Base-by-base conservation (phyloP, 2,888 invertebrate species). In the Drosophila ustulata region DNA sequence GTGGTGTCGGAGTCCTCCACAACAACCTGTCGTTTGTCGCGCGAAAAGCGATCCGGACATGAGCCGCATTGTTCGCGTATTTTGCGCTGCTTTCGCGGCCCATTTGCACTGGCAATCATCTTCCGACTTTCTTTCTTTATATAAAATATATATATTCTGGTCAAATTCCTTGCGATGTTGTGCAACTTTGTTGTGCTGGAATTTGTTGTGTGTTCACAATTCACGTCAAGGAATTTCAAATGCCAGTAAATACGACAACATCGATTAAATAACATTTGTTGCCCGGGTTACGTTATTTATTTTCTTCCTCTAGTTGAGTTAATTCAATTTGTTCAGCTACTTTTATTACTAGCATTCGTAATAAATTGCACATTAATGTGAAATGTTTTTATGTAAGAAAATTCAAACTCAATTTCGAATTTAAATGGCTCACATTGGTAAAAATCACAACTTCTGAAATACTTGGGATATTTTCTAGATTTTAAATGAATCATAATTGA, bases 1-100 rank as follows among this genome's bases (percentile, higher is more conserved):
- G 93, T 92, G 5, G 93, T 92, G 41, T 93, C 92, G 0, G 92
- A 92, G 8, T 92, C 92, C 7, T 89, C 88, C 6, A 53, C 66
- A n/a, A 80, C 66, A 32, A 88, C 70, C 9, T 80, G 69, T 25
- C 85, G 83, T 25, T 83, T 88, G 28, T 74, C 68, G 45, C 75
- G 74, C 0, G 79, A 75, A 34, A 85, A 84, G 5, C 82, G 79
- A 28, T 90, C 91, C 0, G 91, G 91, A 52, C 91, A 92, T 26
- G 91, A 90, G 0, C 91, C 91, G 55, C 91, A 91, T 23, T 86
- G 83, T 4, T 78, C 81, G 1, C 76, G 74, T 0, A 47, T 58
- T 51, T 85, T 82, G 0, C 83, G 71, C 0, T 39, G 52, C 1
- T 53, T 65, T 5, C 66, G 58, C 0, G 71, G 51, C 2, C 59